Conservation (phyloP, 2,888 invertebrate genomes). For the Leptopilina myrica region DNA sequence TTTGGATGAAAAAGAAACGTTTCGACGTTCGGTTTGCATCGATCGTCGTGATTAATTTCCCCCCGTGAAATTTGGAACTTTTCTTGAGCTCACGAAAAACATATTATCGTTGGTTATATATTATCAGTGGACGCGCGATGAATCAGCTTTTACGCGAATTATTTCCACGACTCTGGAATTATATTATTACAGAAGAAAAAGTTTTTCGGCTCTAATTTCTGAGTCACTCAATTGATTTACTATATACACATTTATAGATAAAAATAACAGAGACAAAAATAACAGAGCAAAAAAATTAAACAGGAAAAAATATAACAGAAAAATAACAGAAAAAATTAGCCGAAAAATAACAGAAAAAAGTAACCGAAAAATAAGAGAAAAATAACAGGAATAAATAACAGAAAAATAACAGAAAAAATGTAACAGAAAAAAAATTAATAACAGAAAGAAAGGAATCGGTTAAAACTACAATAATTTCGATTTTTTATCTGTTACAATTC, state of each 20-base stretch:
- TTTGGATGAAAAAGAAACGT: not conserved
- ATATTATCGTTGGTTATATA: conserved; percentile 24
- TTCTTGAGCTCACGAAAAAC: conserved; percentile 26
- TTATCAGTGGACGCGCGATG: conserved; percentile 16
- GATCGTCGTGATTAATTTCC: conserved; percentile 19
- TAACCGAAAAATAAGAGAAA: too few species aligned
- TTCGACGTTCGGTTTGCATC: not conserved
- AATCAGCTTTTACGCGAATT: conserved; percentile 26
- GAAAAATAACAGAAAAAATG: not conserved
- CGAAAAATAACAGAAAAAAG: not conserved
- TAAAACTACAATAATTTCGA: too few species aligned
- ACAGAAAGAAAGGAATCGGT: too few species aligned
- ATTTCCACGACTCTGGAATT: conserved; percentile 11
- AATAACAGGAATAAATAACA: too few species aligned
- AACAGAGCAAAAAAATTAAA: too few species aligned
- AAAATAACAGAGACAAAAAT: not conserved
- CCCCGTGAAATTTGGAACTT: conserved; percentile 7
- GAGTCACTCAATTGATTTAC: conserved; percentile 23
- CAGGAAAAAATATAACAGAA: too few species aligned
- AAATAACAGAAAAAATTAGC: too few species aligned
- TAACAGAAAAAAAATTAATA: not conserved
- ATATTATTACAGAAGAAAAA: conserved; percentile 13
- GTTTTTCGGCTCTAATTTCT: conserved; percentile 9
- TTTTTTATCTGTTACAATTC: too few species aligned
- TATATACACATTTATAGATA: not conserved